A percentile compares a stretch with the other conserved stretches of the same genome.
These are phyloP conservation scores for Rhagophthalmus giganteus DNA, from an alignment of 2,888 invertebrate species.

Conservation along the genomic window DNA sequence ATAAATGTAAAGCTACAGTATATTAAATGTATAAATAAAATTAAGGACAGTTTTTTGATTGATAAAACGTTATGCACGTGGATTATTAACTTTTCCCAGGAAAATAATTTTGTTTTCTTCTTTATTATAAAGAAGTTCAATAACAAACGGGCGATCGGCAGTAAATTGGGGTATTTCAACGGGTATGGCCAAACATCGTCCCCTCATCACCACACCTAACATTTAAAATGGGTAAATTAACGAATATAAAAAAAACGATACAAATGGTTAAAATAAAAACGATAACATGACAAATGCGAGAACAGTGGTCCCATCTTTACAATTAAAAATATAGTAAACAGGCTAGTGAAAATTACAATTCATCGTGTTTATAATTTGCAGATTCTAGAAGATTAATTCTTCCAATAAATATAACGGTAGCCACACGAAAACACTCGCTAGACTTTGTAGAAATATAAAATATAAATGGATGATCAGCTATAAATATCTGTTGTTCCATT, in stretches of 20 bases:
- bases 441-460: constrained; percentile 17
- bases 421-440: constrained; percentile 2
- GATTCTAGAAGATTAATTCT: constrained; percentile 8
- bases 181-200: constrained; percentile 34
- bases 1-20: neutral
- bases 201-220: constrained; percentile 34
- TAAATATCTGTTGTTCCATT: constrained; percentile 32
- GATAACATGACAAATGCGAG: too few relatives aligned
- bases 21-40: neutral
- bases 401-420: constrained; percentile 21
- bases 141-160: constrained; percentile 54
- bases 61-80: neutral
- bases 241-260: neutral
- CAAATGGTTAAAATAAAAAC: neutral
- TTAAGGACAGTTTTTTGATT: too few relatives aligned
- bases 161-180: constrained; percentile 41
- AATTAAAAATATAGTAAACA: neutral
- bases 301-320: neutral
- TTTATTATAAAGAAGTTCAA: constrained; percentile 45
- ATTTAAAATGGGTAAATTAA: constrained; percentile 5
- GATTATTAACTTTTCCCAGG: constrained; percentile 26
- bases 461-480: constrained; percentile 44
- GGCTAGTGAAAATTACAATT: constrained; percentile 18
- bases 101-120: constrained; percentile 25
- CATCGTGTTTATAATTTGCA: constrained; percentile 17